phyloP scores from a whole-genome alignment of 30 jellyfish, hydroid and myxozoan species.

The Pseudorhiza aurosa region DNA sequence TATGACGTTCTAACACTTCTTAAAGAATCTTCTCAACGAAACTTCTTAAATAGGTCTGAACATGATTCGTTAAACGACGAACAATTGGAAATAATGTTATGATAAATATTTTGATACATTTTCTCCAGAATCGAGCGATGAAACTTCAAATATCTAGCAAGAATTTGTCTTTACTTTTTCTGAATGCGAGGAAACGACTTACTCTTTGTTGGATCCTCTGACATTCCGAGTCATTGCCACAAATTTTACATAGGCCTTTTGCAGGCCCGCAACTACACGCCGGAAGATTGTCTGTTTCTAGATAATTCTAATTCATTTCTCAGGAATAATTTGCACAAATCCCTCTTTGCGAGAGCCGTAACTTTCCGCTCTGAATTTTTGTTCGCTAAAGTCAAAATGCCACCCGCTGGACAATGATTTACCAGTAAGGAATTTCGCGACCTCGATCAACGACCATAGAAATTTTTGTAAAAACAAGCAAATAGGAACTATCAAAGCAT shows the following conservation, averaged over 20 bases:
- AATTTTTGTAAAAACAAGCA: too few species aligned
- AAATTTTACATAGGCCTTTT: conserved; percentile 61
- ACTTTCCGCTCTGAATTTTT: conserved; percentile 8
- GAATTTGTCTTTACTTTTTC: too few species aligned
- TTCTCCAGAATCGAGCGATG: too few species aligned
- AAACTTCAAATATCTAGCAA: too few species aligned
- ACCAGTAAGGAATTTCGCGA: conserved; percentile 51
- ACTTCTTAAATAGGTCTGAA: too few species aligned
- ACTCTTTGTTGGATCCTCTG: conserved; percentile 71
- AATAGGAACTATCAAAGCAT: too few species aligned
- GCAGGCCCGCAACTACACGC: conserved; percentile 53
- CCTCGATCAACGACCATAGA: conserved; percentile 45
- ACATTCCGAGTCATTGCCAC: conserved; percentile 84
- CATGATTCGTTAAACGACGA: too few species aligned
- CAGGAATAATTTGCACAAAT: not conserved
- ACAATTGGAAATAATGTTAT: too few species aligned
- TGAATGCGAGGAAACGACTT: not conserved
- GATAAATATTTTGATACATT: too few species aligned
- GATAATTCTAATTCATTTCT: not conserved
- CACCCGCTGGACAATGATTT: conserved; percentile 56
- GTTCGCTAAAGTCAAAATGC: conserved; percentile 71
- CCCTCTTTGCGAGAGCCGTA: not conserved
- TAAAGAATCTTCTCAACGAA: too few species aligned
- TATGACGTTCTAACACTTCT: too few species aligned
- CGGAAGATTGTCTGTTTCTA: not conserved